Percentiles rank a stretch among this genome's conserved stretches.
Evolutionary conservation across 53 echinoderm and acorn worm genomes (phyloP).

Genomic region (Luidia sarsii): DNA sequence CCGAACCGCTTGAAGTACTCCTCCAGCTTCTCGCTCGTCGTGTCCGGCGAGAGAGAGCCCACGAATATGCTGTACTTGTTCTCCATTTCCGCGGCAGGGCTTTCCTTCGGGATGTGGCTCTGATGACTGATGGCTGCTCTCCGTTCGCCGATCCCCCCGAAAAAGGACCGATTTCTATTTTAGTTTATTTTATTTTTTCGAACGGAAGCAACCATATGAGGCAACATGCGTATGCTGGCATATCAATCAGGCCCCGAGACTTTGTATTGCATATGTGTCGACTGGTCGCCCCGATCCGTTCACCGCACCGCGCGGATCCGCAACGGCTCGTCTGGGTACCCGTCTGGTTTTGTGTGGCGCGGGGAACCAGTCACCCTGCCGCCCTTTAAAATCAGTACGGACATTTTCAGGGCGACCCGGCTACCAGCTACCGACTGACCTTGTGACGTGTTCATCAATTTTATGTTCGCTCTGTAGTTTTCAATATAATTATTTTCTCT

Average conservation of each 20-base stretch:
- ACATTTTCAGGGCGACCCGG: neutral
- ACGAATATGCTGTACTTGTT: slow-evolving; percentile 50
- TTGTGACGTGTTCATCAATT: slow-evolving; percentile 7
- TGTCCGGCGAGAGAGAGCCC: slow-evolving; percentile 20
- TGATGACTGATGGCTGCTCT: slow-evolving; percentile 5
- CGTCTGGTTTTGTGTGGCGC: neutral
- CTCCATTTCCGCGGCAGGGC: slow-evolving; percentile 27
- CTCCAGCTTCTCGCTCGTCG: slow-evolving; percentile 29
- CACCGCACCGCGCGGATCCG: neutral
- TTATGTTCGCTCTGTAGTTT: too few species aligned
- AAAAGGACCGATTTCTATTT: neutral
- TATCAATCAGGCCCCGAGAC: neutral
- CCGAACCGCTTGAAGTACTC: slow-evolving; percentile 32
- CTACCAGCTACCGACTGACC: slow-evolving; percentile 30
- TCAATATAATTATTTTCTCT: too few species aligned
- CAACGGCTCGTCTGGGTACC: neutral
- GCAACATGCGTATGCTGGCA: neutral
- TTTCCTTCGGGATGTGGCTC: neutral
- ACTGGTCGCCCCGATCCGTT: slow-evolving; percentile 10
- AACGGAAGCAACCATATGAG: slow-evolving; percentile 26
- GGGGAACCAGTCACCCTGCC: slow-evolving; percentile 2
- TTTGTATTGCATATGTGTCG: slow-evolving; percentile 30
- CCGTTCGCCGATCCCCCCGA: too few species aligned
- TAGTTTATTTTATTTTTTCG: neutral
- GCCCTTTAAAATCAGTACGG: neutral